Evolutionary conservation across 2,888 invertebrate genomes (phyloP).

Genomic region (Incurvaria masculella): DNA sequence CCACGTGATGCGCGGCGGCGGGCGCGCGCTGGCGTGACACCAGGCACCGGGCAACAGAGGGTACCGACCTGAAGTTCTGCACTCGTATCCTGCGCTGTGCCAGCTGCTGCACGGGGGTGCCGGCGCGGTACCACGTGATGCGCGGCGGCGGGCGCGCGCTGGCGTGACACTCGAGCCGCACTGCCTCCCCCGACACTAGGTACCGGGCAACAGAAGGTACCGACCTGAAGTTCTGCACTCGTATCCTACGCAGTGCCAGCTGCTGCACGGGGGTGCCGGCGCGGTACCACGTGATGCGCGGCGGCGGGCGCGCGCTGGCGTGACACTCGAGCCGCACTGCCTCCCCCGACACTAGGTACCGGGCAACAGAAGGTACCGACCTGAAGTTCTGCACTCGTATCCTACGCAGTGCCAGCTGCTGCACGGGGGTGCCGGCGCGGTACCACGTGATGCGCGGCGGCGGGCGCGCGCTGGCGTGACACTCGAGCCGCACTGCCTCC

Average conservation of each 20-base stretch:
- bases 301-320: slow-evolving; percentile 63
- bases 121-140: not conserved
- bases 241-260: slow-evolving; percentile 28
- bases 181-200: slow-evolving; percentile 26
- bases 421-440: no score
- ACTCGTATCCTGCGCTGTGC: slow-evolving; percentile 21
- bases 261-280: slow-evolving; percentile 49
- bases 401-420: no score
- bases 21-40: slow-evolving; percentile 73
- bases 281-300: slow-evolving; percentile 68
- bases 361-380: no score
- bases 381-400: no score
- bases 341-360: slow-evolving; percentile 24
- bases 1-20: slow-evolving; percentile 82
- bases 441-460: no score
- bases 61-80: slow-evolving; percentile 41
- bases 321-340: slow-evolving; percentile 59
- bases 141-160: not conserved
- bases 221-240: slow-evolving; percentile 42
- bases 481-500: no score
- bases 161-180: slow-evolving; percentile 42
- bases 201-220: slow-evolving; percentile 7
- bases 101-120: not conserved
- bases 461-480: no score
- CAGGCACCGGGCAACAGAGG: slow-evolving; percentile 40